A percentile compares a stretch with the other conserved stretches of the same genome.
These are phyloP conservation scores for Blennius ocellaris DNA, from an alignment of 2,113 vertebrate species.

Conservation along the genomic window DNA sequence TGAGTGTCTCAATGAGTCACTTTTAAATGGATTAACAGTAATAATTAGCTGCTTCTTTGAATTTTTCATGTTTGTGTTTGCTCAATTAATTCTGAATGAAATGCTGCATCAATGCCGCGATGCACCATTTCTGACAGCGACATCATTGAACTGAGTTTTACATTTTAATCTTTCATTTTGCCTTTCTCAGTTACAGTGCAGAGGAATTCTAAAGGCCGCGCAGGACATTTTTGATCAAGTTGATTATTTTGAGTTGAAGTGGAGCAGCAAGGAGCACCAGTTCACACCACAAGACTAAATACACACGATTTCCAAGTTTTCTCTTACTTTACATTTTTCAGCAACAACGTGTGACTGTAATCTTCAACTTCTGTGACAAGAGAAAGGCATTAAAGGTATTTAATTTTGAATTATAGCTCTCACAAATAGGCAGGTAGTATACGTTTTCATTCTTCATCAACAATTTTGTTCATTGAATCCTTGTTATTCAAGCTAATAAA, in stretches of 20 bases:
- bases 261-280: slow-evolving; percentile 31
- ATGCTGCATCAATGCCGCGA: neutral
- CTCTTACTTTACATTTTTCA: neutral
- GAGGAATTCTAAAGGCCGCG: neutral
- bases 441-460: no score
- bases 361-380: no score
- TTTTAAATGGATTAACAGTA: neutral
- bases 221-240: neutral
- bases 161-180: no score
- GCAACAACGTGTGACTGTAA: no score
- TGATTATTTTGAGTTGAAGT: neutral
- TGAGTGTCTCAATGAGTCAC: neutral
- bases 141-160: no score
- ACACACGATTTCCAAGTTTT: neutral
- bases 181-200: neutral
- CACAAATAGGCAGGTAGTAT: no score
- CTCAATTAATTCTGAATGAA: neutral
- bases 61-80: neutral
- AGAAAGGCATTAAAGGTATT: no score
- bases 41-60: neutral
- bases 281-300: neutral
- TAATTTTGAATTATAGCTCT: no score
- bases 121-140: neutral
- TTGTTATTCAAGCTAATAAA: no score
- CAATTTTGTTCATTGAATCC: no score